Evolutionary conservation across 2,888 invertebrate genomes (phyloP).

Genomic region (Drosophila borborema): DNA sequence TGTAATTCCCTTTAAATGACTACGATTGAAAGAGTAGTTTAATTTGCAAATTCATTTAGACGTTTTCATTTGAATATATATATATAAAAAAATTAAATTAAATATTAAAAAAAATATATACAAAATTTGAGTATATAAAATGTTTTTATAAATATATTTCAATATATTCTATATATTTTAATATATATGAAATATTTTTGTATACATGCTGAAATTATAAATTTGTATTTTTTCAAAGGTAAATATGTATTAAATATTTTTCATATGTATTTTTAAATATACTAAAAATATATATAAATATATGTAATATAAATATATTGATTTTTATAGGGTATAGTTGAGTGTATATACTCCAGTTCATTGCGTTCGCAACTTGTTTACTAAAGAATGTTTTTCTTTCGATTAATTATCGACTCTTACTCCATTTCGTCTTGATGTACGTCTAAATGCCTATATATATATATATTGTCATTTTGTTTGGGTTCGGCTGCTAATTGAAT

Average conservation of each 20-base stretch:
- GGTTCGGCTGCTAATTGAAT: slow-evolving; percentile 16
- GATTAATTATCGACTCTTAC: slow-evolving; percentile 7
- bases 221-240: too few relatives aligned
- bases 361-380: neutral
- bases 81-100: neutral
- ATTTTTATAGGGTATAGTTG: slow-evolving; percentile 2
- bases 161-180: neutral
- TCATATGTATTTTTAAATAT: neutral
- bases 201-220: too few relatives aligned
- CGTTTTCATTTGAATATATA: neutral
- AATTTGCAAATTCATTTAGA: neutral
- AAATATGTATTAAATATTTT: too few relatives aligned
- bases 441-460: neutral
- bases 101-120: neutral
- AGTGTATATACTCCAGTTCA: neutral
- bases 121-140: too few relatives aligned
- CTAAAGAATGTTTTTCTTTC: neutral
- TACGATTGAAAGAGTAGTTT: neutral
- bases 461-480: neutral
- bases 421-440: neutral
- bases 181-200: neutral
- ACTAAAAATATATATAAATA: neutral
- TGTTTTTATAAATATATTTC: neutral
- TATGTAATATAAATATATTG: neutral
- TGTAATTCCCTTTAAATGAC: slow-evolving; percentile 22